Evolutionary conservation across 2,888 invertebrate genomes (phyloP).

Genomic region (Shargacucullia verbasci): DNA sequence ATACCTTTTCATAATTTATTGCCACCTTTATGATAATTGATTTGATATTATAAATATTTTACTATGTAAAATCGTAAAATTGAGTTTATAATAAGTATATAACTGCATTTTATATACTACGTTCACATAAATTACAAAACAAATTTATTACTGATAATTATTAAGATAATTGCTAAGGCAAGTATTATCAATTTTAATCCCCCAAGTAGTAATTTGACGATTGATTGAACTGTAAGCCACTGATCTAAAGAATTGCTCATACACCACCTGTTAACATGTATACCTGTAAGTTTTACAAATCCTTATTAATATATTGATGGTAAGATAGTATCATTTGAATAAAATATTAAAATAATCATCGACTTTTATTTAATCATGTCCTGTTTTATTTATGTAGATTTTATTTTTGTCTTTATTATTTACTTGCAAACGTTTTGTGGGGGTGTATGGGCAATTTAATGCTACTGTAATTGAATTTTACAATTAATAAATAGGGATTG

Average conservation of each 20-base stretch:
- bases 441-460: constrained; percentile 87
- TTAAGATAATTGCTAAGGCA: no score
- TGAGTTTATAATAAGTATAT: no score
- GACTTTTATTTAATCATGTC: constrained; percentile 86
- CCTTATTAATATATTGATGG: constrained; percentile 69
- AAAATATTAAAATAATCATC: constrained; percentile 79
- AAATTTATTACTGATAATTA: no score
- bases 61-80: background rate
- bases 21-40: constrained; percentile 13
- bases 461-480: constrained; percentile 40
- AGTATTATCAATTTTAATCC: constrained; percentile 15
- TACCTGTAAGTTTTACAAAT: constrained; percentile 68
- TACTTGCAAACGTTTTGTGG: constrained; percentile 84
- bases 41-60: constrained; percentile 10
- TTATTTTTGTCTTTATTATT: constrained; percentile 75
- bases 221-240: constrained; percentile 48
- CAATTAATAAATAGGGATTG: constrained; percentile 55
- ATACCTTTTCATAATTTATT: constrained; percentile 8
- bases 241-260: constrained; percentile 83
- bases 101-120: no score
- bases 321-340: constrained; percentile 81
- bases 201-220: constrained; percentile 23
- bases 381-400: constrained; percentile 78
- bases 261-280: constrained; percentile 84
- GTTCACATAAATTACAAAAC: no score